A percentile compares a stretch with the other conserved stretches of the same genome.
Evolutionary conservation across 2,113 vertebrate genomes (phyloP).

Genomic region (Lagopus leucura): DNA sequence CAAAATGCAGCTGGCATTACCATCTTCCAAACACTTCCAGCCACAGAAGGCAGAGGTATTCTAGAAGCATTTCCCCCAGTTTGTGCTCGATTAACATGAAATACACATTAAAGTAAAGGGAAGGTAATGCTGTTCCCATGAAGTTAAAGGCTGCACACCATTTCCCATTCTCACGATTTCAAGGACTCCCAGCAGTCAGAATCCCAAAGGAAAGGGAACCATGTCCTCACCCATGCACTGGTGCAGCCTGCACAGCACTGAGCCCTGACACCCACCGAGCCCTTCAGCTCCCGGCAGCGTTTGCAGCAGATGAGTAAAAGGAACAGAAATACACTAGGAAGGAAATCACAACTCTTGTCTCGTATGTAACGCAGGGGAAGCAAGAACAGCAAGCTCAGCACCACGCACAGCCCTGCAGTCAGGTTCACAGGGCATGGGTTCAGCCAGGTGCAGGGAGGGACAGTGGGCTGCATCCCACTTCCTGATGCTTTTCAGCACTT

Average conservation of each 20-base stretch:
- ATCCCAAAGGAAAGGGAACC: neutral
- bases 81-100: neutral
- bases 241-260: neutral
- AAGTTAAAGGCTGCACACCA: neutral
- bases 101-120: neutral
- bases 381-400: neutral
- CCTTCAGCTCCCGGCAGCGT: neutral
- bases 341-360: neutral
- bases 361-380: rapidly evolving
- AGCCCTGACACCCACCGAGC: neutral
- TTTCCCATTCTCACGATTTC: neutral
- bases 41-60: neutral
- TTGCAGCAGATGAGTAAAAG: neutral
- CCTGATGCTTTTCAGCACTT: neutral
- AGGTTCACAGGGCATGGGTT: rapidly evolving
- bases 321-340: neutral
- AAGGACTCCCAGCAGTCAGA: too few species aligned
- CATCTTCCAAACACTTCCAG: neutral
- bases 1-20: neutral
- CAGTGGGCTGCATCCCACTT: neutral
- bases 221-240: neutral
- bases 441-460: neutral
- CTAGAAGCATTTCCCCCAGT: neutral
- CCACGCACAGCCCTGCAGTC: rapidly evolving
- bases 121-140: neutral